Evolutionary conservation across 1,140 invertebrate genomes (phyloP).

Genomic region (Holotrichia oblita): DNA sequence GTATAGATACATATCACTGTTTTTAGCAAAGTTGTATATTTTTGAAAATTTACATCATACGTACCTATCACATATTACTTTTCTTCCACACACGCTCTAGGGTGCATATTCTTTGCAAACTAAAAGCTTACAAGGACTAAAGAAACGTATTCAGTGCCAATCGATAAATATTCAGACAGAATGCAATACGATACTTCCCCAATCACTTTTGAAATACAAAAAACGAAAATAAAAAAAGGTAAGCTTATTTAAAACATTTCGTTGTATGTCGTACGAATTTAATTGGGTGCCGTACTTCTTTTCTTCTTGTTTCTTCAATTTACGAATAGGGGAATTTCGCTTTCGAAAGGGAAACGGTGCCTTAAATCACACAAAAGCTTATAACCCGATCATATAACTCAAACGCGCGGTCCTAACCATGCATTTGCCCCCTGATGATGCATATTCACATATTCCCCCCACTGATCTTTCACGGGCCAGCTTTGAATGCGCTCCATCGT

Average conservation of each 20-base stretch:
- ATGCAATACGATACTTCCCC: neutral
- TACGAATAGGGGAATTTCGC: constrained; percentile 2
- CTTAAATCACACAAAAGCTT: constrained; percentile 12
- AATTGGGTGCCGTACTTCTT: neutral
- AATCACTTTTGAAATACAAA: neutral
- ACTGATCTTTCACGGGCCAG: neutral
- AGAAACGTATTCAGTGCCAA: neutral
- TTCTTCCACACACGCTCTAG: too few relatives aligned
- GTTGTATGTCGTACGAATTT: constrained; percentile 3
- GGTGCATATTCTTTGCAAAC: neutral
- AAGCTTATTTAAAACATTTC: neutral
- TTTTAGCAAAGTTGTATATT: too few relatives aligned
- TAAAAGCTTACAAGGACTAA: neutral
- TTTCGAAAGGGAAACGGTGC: neutral
- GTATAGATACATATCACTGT: too few relatives aligned
- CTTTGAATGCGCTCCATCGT: neutral
- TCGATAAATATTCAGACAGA: neutral
- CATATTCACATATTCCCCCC: neutral
- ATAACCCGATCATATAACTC: constrained; percentile 13
- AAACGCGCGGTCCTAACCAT: neutral
- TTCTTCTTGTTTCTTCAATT: neutral
- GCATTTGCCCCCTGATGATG: neutral
- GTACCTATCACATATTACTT: too few relatives aligned
- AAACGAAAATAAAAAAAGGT: neutral
- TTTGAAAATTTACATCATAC: too few relatives aligned